phyloP scores from a whole-genome alignment of 1,140 invertebrate genomes.

The Caenorhabditis inopinata region DNA sequence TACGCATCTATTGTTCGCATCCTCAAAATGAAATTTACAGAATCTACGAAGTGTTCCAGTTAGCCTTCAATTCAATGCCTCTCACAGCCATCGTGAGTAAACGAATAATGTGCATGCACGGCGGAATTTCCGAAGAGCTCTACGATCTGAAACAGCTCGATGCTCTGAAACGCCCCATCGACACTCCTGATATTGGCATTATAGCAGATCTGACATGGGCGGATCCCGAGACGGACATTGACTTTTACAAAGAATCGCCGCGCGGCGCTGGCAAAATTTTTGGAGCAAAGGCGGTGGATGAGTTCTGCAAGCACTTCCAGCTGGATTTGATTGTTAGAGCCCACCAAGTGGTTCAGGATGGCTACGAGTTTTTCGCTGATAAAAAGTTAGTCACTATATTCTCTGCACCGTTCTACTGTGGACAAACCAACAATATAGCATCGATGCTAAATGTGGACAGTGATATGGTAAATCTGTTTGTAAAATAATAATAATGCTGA shows the following conservation, averaged over 20 bases:
- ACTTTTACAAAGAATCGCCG: conserved; percentile 72
- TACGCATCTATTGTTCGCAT: too few species aligned
- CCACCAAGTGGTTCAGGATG: conserved; percentile 46
- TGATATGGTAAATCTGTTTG: not conserved
- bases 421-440: not conserved
- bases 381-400: not conserved
- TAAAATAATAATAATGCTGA: not conserved
- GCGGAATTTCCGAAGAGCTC: conserved; percentile 79
- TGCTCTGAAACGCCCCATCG: conserved; percentile 49
- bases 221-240: conserved; percentile 75
- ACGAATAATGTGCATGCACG: conserved; percentile 71
- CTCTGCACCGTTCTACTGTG: conserved; percentile 4
- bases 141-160: conserved; percentile 66
- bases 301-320: conserved; percentile 38
- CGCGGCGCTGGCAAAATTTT: conserved; percentile 55
- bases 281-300: conserved; percentile 46
- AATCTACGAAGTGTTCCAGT: conserved; percentile 60
- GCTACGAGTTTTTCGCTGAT: conserved; percentile 38
- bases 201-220: conserved; percentile 65
- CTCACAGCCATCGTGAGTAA: conserved; percentile 20
- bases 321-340: conserved; percentile 53
- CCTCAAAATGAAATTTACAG: not conserved
- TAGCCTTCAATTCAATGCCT: conserved; percentile 59
- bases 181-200: conserved; percentile 54
- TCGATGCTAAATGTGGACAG: not conserved